Evolutionary conservation across 2,113 vertebrate genomes (phyloP).

Genomic region (Amphiprion ocellaris): DNA sequence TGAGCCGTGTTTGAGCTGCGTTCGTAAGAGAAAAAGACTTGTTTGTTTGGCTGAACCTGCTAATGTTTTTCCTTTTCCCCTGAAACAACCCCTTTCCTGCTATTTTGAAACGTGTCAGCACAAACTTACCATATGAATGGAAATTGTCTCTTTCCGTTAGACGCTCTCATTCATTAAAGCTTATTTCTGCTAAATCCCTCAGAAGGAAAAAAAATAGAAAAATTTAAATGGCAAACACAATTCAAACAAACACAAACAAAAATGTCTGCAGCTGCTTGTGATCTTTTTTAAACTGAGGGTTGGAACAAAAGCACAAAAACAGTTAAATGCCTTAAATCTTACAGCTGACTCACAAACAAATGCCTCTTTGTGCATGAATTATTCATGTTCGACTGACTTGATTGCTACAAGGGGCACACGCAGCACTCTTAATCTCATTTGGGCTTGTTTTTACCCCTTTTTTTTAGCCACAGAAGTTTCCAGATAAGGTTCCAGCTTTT

Average conservation of each 20-base stretch:
- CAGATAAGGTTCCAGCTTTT: slow-evolving; percentile 59
- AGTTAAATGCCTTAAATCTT: slow-evolving; percentile 57
- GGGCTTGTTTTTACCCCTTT: slow-evolving; percentile 13
- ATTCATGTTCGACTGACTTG: slow-evolving; percentile 67
- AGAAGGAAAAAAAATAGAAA: neutral
- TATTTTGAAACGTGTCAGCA: slow-evolving; percentile 36
- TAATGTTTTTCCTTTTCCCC: neutral
- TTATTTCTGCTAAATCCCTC: slow-evolving; percentile 43
- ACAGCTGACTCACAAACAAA: slow-evolving; percentile 59
- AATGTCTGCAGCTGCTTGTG: slow-evolving; percentile 59
- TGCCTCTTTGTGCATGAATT: slow-evolving; percentile 60
- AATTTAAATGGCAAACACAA: slow-evolving; percentile 9
- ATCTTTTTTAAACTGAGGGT: slow-evolving; percentile 39
- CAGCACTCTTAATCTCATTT: slow-evolving; percentile 40
- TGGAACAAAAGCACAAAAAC: neutral
- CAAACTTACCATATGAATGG: slow-evolving; percentile 40
- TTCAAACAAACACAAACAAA: slow-evolving; percentile 30
- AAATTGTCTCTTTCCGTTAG: slow-evolving; percentile 41
- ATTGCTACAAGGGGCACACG: slow-evolving; percentile 54
- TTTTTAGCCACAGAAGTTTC: slow-evolving; percentile 32
- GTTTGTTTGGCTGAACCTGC: slow-evolving; percentile 41
- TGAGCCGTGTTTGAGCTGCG: neutral
- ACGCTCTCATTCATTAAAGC: slow-evolving; percentile 36
- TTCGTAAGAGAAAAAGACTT: slow-evolving; percentile 39
- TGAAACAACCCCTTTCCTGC: slow-evolving; percentile 18